Conservation (phyloP, 2,113 vertebrate genomes). For the Promerops cafer region DNA sequence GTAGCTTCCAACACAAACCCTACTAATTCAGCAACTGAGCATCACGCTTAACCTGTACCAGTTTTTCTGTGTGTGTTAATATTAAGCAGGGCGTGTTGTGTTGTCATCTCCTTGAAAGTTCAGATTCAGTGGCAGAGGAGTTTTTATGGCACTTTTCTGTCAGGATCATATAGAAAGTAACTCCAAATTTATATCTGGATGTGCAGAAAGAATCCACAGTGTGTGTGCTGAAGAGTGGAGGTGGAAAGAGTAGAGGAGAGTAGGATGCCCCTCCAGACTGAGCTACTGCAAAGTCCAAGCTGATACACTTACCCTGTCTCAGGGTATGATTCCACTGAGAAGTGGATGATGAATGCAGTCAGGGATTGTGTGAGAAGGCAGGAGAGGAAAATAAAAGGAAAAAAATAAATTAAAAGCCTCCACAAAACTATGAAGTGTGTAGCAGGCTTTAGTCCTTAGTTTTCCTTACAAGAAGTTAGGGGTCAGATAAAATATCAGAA, state of each 20-base stretch:
- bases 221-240: background rate
- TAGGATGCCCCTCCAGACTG: background rate
- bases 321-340: background rate
- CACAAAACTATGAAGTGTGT: background rate
- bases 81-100: background rate
- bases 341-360: background rate
- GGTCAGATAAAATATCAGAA: background rate
- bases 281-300: background rate
- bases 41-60: rapidly evolving
- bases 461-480: background rate
- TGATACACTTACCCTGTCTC: background rate
- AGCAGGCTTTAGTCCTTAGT: background rate
- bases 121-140: background rate
- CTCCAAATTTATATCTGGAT: background rate
- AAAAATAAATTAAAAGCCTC: background rate
- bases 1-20: background rate
- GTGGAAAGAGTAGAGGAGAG: background rate
- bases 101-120: background rate
- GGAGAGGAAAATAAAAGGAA: background rate
- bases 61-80: background rate
- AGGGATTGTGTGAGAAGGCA: background rate
- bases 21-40: background rate
- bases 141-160: background rate
- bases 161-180: background rate
- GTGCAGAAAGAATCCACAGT: background rate